Conservation (phyloP, 2,113 vertebrate species). For the Peucedramus taeniatus region DNA sequence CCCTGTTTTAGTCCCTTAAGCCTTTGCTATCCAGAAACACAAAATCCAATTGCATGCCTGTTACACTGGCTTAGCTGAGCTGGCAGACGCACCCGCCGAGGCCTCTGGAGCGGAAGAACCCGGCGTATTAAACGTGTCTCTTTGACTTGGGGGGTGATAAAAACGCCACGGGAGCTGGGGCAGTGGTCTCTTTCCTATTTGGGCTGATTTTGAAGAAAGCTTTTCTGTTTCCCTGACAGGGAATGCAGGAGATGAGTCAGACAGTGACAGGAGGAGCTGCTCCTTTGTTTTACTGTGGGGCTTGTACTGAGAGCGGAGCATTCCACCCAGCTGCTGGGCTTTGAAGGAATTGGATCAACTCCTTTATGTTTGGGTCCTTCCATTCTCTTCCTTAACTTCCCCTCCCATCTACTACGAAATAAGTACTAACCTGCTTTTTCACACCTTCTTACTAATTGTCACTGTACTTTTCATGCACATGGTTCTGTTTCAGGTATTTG, state of each 20-base stretch:
- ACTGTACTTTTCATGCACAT: neutral
- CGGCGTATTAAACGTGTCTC: accelerated
- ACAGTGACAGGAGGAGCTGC: neutral
- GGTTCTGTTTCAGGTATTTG: neutral
- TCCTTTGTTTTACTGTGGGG: neutral
- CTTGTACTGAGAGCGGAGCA: accelerated
- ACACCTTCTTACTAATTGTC: neutral
- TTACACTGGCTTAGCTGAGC: neutral
- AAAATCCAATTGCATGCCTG: neutral
- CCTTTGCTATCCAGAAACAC: neutral
- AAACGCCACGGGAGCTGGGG: neutral
- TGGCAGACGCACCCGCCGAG: accelerated
- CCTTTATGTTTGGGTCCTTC: neutral
- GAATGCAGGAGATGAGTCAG: neutral
- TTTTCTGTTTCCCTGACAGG: neutral
- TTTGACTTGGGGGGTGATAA: neutral
- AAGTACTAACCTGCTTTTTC: neutral
- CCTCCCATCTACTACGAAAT: neutral
- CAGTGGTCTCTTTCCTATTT: neutral
- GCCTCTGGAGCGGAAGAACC: neutral
- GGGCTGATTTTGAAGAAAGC: neutral
- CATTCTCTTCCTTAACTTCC: neutral
- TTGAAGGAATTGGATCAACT: neutral
- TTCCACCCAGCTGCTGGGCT: neutral
- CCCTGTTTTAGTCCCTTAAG: neutral